Evolutionary conservation across 2,888 invertebrate genomes (phyloP).

Genomic region (Lasioglossum zephyrum): DNA sequence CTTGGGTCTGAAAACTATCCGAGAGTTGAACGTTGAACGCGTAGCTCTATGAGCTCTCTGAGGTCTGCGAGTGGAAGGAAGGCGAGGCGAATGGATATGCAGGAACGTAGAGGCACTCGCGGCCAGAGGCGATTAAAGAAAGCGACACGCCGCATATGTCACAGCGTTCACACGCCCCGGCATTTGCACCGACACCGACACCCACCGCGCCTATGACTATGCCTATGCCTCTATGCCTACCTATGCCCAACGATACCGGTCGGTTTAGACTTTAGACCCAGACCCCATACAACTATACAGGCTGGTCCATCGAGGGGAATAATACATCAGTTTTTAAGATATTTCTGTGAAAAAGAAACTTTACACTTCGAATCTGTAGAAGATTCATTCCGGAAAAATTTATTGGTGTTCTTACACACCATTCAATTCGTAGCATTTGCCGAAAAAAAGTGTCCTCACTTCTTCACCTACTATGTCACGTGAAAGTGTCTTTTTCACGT

Average conservation of each 20-base stretch:
- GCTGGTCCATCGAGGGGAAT: no score
- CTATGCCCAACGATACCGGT: conserved; percentile 39
- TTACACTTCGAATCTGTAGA: no score
- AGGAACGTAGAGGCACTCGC: conserved; percentile 55
- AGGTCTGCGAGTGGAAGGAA: conserved; percentile 10
- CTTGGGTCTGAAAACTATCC: not conserved
- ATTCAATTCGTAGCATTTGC: no score
- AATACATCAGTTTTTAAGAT: no score
- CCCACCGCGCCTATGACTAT: conserved; percentile 78
- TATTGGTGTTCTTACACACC: no score
- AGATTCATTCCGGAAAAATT: no score
- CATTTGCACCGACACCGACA: conserved; percentile 71
- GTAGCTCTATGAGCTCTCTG: not conserved
- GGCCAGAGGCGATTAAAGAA: conserved; percentile 81
- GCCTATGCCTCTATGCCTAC: conserved; percentile 3
- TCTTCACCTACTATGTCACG: no score
- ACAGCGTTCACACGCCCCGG: conserved; percentile 84
- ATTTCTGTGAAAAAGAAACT: no score
- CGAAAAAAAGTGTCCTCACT: no score
- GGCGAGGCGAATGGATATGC: conserved; percentile 55
- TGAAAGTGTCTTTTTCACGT: no score
- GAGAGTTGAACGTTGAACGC: conserved; percentile 15
- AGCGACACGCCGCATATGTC: conserved; percentile 84
- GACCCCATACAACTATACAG: no score
- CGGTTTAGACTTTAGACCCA: conserved; percentile 1